These are phyloP conservation scores for Eutrigla gurnardus DNA, from an alignment of 2,797 vertebrate genomes.

Conservation along the genomic window DNA sequence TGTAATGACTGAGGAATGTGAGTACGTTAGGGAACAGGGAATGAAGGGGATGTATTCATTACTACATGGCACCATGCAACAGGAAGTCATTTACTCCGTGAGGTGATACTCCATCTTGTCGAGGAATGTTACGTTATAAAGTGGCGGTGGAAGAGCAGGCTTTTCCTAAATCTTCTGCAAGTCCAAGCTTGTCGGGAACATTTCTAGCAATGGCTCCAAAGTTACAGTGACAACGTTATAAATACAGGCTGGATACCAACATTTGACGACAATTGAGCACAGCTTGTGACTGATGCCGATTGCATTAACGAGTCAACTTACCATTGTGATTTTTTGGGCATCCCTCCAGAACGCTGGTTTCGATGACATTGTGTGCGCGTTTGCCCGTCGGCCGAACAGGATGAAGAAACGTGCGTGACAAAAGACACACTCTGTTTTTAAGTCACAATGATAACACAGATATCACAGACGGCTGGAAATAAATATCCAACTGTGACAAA, in stretches of 20 bases:
- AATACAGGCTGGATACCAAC: slow-evolving; percentile 47
- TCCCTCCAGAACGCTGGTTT: slow-evolving; percentile 55
- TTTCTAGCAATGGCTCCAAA: slow-evolving; percentile 52
- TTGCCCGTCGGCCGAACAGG: slow-evolving; percentile 27
- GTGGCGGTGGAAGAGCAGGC: slow-evolving; percentile 73
- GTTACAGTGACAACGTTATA: slow-evolving; percentile 74
- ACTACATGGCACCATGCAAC: slow-evolving; percentile 31
- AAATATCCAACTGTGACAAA: neutral
- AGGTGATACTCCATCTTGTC: slow-evolving; percentile 60
- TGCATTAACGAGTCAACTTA: slow-evolving; percentile 19
- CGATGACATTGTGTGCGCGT: slow-evolving; percentile 15
- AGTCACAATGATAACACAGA: slow-evolving; percentile 1
- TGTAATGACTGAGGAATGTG: slow-evolving; percentile 78
- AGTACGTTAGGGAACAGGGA: slow-evolving; percentile 74
- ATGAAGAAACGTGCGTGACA: slow-evolving; percentile 6
- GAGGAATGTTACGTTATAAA: slow-evolving; percentile 76
- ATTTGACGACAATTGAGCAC: slow-evolving; percentile 16
- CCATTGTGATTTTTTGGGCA: slow-evolving; percentile 43
- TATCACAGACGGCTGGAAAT: neutral
- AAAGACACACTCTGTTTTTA: slow-evolving; percentile 3
- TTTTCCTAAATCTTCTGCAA: slow-evolving; percentile 77
- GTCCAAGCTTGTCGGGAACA: slow-evolving; percentile 70
- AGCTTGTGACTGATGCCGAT: slow-evolving; percentile 9
- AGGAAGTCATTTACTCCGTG: slow-evolving; percentile 63
- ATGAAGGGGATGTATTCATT: slow-evolving; percentile 56